Evolutionary conservation across 1,140 invertebrate species (phyloP).

Genomic region (Drosophila equinoxialis): DNA sequence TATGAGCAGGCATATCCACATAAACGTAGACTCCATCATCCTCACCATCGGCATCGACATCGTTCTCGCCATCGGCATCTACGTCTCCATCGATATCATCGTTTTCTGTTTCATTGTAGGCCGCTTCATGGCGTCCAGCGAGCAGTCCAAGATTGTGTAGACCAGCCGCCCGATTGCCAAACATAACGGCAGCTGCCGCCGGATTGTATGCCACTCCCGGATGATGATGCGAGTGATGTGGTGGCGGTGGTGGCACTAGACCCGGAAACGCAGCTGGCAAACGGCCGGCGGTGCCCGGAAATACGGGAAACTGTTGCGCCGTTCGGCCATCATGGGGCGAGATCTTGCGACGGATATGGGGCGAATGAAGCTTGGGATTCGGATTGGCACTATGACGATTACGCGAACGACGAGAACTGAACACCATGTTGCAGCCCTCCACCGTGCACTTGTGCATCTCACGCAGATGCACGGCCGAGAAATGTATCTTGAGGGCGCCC

Average conservation of each 20-base stretch:
- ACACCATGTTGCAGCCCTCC: conserved; percentile 91
- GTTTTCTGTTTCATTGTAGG: conserved; percentile 27
- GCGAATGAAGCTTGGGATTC: conserved; percentile 98
- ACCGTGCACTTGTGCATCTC: conserved; percentile 92
- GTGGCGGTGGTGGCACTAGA: conserved; percentile 83
- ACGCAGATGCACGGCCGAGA: conserved; percentile 95
- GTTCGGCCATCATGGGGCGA: conserved; percentile 96
- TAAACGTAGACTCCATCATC: conserved; percentile 71
- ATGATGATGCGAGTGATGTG: conserved; percentile 40
- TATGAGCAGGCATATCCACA: conserved; percentile 69
- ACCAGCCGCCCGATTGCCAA: conserved; percentile 36
- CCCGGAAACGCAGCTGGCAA: conserved; percentile 84
- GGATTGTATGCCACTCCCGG: conserved; percentile 47
- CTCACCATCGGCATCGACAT: conserved; percentile 51
- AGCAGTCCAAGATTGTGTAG: conserved; percentile 54
- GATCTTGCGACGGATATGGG: conserved; percentile 95
- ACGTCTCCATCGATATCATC: conserved; percentile 10
- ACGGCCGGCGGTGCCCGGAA: conserved; percentile 67
- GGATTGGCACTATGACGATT: conserved; percentile 96
- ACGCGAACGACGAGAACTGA: conserved; percentile 89
- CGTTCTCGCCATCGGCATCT: conserved; percentile 38
- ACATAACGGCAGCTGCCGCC: conserved; percentile 53
- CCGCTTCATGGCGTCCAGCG: conserved; percentile 40
- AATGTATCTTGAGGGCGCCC: conserved; percentile 99
- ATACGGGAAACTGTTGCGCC: conserved; percentile 91